These are phyloP conservation scores for Anthophora plumipes DNA, from an alignment of 2,888 invertebrate genomes.

Conservation along the genomic window DNA sequence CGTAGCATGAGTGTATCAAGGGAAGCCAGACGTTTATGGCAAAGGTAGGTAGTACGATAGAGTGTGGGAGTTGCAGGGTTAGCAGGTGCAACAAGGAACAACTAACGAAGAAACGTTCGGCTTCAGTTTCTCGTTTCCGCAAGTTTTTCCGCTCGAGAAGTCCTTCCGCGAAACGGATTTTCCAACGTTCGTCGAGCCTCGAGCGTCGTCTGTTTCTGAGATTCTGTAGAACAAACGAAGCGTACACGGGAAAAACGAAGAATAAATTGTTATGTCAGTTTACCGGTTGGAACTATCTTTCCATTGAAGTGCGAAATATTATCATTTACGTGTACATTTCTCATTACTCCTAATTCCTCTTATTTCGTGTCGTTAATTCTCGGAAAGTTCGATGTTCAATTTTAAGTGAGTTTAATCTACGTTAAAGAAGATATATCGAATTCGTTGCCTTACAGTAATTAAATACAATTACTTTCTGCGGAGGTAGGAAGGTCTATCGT, in stretches of 20 bases:
- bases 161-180: background rate
- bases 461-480: too few species aligned
- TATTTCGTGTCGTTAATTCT: too few species aligned
- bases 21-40: slow-evolving; percentile 23
- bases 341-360: too few species aligned
- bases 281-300: background rate
- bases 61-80: slow-evolving; percentile 8
- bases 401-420: too few species aligned
- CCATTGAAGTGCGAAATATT: too few species aligned
- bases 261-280: background rate
- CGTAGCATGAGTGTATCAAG: slow-evolving; percentile 9
- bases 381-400: too few species aligned
- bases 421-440: too few species aligned
- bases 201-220: background rate
- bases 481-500: too few species aligned
- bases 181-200: background rate
- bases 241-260: background rate
- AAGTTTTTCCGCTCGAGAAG: background rate
- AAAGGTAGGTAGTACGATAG: background rate
- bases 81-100: slow-evolving; percentile 11
- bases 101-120: slow-evolving; percentile 27
- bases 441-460: too few species aligned
- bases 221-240: background rate
- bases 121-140: background rate
- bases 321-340: too few species aligned